Evolutionary conservation across 1,140 invertebrate species (phyloP).

Genomic region (Caenorhabditis briggsae): DNA sequence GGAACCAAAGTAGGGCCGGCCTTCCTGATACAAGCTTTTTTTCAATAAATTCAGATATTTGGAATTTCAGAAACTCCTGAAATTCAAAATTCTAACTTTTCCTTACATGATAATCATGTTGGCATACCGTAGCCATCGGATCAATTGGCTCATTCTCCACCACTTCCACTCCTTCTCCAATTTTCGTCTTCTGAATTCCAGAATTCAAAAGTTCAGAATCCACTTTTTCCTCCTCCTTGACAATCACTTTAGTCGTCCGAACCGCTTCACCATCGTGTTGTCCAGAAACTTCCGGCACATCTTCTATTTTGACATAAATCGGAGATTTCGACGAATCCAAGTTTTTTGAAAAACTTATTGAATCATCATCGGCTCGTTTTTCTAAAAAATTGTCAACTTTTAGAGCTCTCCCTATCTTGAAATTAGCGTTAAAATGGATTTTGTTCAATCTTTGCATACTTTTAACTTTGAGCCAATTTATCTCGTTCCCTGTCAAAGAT

Average conservation of each 20-base stretch:
- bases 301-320: conserved; percentile 42
- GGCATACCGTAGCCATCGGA: conserved; percentile 50
- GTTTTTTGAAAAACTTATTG: too few species aligned
- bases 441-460: too few species aligned
- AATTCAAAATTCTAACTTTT: too few species aligned
- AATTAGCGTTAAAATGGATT: too few species aligned
- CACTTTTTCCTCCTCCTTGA: neutral
- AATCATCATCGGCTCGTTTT: neutral
- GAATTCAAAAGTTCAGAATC: neutral
- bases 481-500: too few species aligned
- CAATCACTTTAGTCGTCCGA: neutral
- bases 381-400: too few species aligned
- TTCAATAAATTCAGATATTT: too few species aligned
- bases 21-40: too few species aligned
- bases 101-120: conserved; percentile 61
- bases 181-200: neutral
- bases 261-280: conserved; percentile 33
- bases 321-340: neutral
- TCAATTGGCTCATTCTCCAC: conserved; percentile 52
- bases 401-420: too few species aligned
- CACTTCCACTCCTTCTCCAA: neutral
- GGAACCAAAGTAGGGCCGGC: too few species aligned
- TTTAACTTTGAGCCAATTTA: too few species aligned
- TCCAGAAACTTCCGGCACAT: neutral
- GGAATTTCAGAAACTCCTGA: too few species aligned